phyloP scores from a whole-genome alignment of 1,140 invertebrate genomes.

The Bathynomus jamesi region DNA sequence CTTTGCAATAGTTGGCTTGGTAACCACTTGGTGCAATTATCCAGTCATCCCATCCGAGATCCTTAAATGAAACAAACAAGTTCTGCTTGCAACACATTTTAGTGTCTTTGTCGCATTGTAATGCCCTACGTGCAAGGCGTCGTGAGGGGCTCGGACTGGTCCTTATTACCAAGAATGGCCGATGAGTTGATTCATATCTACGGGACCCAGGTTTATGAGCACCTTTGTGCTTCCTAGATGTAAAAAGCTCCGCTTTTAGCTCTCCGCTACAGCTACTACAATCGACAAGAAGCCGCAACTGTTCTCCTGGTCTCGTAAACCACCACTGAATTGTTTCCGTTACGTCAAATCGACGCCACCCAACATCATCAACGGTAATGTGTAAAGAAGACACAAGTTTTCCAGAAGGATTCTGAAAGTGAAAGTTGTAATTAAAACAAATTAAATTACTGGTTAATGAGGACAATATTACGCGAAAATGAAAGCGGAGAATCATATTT shows the following conservation, averaged over 20 bases:
- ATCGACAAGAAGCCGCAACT: slow-evolving; percentile 67
- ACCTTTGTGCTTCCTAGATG: slow-evolving; percentile 41
- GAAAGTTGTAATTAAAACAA: neutral
- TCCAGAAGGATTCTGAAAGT: slow-evolving; percentile 38
- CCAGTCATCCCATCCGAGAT: slow-evolving; percentile 90
- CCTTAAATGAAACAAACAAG: slow-evolving; percentile 81
- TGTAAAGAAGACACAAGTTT: slow-evolving; percentile 51
- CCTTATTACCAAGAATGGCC: slow-evolving; percentile 75
- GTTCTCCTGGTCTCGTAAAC: slow-evolving; percentile 45
- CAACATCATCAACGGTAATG: slow-evolving; percentile 58
- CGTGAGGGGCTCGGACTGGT: slow-evolving; percentile 54
- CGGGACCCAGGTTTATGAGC: slow-evolving; percentile 34
- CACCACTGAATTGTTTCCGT: slow-evolving; percentile 54
- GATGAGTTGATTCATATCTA: slow-evolving; percentile 48
- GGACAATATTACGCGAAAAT: neutral
- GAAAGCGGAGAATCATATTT: neutral
- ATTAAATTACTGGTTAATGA: neutral
- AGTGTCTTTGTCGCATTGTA: slow-evolving; percentile 65
- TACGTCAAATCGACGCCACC: slow-evolving; percentile 81
- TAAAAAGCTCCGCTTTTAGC: slow-evolving; percentile 46
- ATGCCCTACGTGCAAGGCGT: slow-evolving; percentile 63
- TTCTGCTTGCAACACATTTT: slow-evolving; percentile 83
- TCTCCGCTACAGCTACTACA: slow-evolving; percentile 68
- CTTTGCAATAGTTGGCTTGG: slow-evolving; percentile 88
- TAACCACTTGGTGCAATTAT: slow-evolving; percentile 79